A percentile compares a stretch with the other conserved stretches of the same genome.
These are phyloP conservation scores for Caenorhabditis drosophilae DNA, from an alignment of 2,888 invertebrate genomes.

Conservation along the genomic window DNA sequence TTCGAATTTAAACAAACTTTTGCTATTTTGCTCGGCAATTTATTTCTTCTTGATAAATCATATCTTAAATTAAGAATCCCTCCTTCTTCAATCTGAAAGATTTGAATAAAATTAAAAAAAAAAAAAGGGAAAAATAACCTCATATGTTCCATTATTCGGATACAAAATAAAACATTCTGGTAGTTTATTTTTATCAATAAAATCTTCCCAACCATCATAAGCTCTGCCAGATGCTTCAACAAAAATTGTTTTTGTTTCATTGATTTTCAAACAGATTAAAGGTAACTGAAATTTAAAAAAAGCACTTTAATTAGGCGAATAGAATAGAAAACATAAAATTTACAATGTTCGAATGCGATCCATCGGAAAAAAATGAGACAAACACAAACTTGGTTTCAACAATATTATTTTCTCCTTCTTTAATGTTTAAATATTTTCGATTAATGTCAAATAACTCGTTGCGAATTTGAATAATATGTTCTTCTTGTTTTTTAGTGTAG, in stretches of 20 bases:
- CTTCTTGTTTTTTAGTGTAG: constrained; percentile 39
- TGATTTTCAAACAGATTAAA: constrained; percentile 25
- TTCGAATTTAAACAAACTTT: constrained; percentile 7
- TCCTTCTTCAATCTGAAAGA: constrained; percentile 28
- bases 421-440: constrained; percentile 19
- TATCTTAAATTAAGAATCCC: constrained; percentile 26
- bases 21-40: constrained; percentile 36
- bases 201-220: constrained; percentile 43
- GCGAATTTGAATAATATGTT: constrained; percentile 26
- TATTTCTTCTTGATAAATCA: constrained; percentile 30
- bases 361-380: constrained; percentile 35
- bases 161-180: constrained; percentile 37
- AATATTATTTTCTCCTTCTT: constrained; percentile 27
- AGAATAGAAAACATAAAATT: background rate
- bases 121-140: constrained; percentile 6
- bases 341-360: constrained; percentile 30
- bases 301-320: background rate
- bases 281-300: constrained; percentile 22
- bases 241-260: constrained; percentile 19
- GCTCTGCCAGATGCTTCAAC: constrained; percentile 33
- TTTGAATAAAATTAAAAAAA: background rate
- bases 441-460: constrained; percentile 36
- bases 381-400: constrained; percentile 37
- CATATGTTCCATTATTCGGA: constrained; percentile 29
- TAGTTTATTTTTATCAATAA: constrained; percentile 33